Evolutionary conservation across 2,888 invertebrate genomes (phyloP).

Genomic region (Andrena flavipes): DNA sequence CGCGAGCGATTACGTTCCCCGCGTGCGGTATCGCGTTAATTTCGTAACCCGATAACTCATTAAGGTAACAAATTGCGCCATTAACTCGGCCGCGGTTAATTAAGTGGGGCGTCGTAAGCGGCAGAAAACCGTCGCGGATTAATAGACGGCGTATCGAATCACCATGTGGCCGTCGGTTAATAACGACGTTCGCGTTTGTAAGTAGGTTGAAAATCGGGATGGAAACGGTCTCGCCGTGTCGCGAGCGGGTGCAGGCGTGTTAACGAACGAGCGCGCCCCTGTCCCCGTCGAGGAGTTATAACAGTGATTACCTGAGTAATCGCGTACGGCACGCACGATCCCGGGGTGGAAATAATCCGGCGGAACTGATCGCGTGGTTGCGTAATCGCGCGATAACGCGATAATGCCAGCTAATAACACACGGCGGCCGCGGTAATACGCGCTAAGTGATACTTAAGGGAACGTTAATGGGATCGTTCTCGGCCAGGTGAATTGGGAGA

Average conservation of each 20-base stretch:
- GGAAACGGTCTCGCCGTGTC: conserved; percentile 44
- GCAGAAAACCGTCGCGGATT: conserved; percentile 72
- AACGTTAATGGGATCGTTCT: conserved; percentile 4
- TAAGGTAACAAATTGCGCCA: conserved; percentile 78
- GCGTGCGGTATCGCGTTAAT: conserved; percentile 67
- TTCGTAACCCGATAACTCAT: conserved; percentile 79
- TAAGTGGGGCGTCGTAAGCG: conserved; percentile 75
- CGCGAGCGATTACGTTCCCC: conserved; percentile 14
- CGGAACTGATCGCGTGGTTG: conserved; percentile 54
- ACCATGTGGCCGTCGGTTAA: conserved; percentile 47
- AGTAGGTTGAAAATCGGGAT: conserved; percentile 64
- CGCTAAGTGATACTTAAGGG: conserved; percentile 42
- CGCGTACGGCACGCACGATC: conserved; percentile 44
- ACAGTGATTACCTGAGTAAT: conserved; percentile 66
- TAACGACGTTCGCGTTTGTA: conserved; percentile 59
- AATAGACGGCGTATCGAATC: conserved; percentile 66
- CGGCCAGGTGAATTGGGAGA: conserved; percentile 16
- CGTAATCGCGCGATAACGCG: conserved; percentile 52
- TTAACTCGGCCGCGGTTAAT: conserved; percentile 78
- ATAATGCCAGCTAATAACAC: conserved; percentile 54
- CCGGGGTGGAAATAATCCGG: conserved; percentile 46
- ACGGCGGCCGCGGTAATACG: conserved; percentile 13
- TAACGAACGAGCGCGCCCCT: conserved; percentile 48
- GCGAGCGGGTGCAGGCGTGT: conserved; percentile 26
- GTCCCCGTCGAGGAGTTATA: conserved; percentile 46